phyloP scores from a whole-genome alignment of 2,888 invertebrate genomes.

The Cataglyphis altisquamis region DNA sequence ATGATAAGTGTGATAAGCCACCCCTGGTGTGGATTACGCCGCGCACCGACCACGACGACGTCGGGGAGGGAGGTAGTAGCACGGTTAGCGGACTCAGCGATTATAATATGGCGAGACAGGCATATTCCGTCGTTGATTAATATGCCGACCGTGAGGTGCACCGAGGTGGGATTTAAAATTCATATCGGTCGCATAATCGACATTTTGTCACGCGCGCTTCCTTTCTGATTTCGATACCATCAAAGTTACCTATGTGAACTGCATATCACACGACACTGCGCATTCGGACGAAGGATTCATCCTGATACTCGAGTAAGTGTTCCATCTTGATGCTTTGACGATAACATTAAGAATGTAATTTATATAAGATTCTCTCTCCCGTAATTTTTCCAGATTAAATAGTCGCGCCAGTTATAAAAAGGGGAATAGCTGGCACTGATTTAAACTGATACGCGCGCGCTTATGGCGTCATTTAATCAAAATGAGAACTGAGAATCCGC shows the following conservation, averaged over 20 bases:
- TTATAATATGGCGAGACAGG: constrained; percentile 70
- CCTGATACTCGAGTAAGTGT: constrained; percentile 9
- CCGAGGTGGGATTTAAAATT: constrained; percentile 75
- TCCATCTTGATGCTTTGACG: neutral
- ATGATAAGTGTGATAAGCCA: constrained; percentile 46
- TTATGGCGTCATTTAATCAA: constrained; percentile 67
- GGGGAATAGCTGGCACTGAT: constrained; percentile 63
- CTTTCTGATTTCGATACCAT: constrained; percentile 22
- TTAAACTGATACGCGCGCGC: constrained; percentile 50
- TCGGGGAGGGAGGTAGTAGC: constrained; percentile 30
- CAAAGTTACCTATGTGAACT: neutral
- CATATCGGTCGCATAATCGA: constrained; percentile 78
- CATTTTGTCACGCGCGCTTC: constrained; percentile 59
- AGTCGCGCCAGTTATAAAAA: constrained; percentile 38
- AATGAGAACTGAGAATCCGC: constrained; percentile 72
- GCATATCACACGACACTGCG: constrained; percentile 21
- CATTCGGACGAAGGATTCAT: constrained; percentile 2
- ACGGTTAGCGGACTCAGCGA: constrained; percentile 70
- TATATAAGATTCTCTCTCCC: constrained; percentile 5
- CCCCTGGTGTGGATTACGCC: constrained; percentile 38
- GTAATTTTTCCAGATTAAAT: constrained; percentile 65
- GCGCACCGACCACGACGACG: neutral
- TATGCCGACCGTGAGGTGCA: constrained; percentile 70
- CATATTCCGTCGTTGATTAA: constrained; percentile 59
- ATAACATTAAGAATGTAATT: constrained; percentile 8